Percentiles rank a stretch among this genome's conserved stretches.
Evolutionary conservation across 2,797 vertebrate species (phyloP).

Genomic region (Betta splendens): DNA sequence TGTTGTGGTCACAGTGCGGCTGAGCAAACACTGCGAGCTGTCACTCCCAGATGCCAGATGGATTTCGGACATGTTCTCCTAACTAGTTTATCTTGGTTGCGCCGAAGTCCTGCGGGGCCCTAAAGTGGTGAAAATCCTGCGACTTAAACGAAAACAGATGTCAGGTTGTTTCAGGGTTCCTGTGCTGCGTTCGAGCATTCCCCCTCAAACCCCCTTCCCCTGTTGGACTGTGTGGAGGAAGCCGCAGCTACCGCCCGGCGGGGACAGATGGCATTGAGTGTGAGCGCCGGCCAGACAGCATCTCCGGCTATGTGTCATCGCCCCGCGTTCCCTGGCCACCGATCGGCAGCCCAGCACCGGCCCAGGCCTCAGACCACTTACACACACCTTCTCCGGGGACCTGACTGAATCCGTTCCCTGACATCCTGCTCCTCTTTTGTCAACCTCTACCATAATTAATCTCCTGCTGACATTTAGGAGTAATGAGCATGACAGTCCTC

Average conservation of each 20-base stretch:
- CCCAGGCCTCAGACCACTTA: conserved; percentile 57
- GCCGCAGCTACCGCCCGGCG: conserved; percentile 64
- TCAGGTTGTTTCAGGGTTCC: conserved; percentile 69
- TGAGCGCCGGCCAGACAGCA: conserved; percentile 73
- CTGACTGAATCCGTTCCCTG: conserved; percentile 51
- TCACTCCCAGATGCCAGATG: conserved; percentile 64
- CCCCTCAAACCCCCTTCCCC: conserved; percentile 62
- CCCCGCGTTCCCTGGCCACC: conserved; percentile 57
- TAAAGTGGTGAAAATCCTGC: conserved; percentile 70
- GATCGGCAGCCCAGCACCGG: conserved; percentile 59
- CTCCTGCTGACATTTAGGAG: conserved; percentile 70
- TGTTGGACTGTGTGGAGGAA: conserved; percentile 39
- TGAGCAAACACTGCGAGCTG: conserved; percentile 58
- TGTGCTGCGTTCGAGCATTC: conserved; percentile 65
- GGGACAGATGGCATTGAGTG: conserved; percentile 76
- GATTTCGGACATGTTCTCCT: conserved; percentile 79
- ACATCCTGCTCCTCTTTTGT: conserved; percentile 53
- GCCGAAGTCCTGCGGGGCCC: conserved; percentile 73
- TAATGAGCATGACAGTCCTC: conserved; percentile 58
- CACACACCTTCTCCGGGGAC: conserved; percentile 48
- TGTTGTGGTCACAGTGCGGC: conserved; percentile 47
- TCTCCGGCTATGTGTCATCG: conserved; percentile 73
- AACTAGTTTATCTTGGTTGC: conserved; percentile 77
- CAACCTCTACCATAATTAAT: conserved; percentile 61
- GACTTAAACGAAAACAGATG: conserved; percentile 80